Conservation (phyloP, 2,113 vertebrate species). For the Cacatua alba region DNA sequence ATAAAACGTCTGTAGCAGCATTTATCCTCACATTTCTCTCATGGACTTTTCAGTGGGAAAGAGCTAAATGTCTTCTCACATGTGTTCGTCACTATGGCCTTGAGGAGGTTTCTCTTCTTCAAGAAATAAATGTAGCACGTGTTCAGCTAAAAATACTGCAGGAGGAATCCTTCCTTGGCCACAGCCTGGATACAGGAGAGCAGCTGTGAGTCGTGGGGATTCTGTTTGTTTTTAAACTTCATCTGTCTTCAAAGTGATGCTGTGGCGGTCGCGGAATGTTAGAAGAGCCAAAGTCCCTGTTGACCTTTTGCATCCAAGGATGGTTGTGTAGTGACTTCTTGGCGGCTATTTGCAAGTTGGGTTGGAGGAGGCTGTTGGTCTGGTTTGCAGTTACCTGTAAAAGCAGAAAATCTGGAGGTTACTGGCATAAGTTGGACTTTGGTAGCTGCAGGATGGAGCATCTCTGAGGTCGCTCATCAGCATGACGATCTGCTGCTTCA, state of each 20-base stretch:
- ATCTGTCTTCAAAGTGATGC: conserved; percentile 30
- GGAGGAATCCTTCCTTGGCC: conserved; percentile 60
- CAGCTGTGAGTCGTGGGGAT: not conserved
- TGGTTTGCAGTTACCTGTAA: not conserved
- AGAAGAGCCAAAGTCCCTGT: not conserved
- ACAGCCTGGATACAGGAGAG: not conserved
- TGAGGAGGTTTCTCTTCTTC: conserved; percentile 33
- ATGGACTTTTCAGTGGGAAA: not conserved
- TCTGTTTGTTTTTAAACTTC: conserved; percentile 50
- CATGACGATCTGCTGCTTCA: not conserved
- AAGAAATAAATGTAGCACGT: not conserved
- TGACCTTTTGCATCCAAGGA: not conserved
- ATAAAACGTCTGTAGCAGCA: not conserved
- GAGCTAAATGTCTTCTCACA: not conserved
- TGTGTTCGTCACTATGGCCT: not conserved
- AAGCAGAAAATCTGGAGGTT: not conserved
- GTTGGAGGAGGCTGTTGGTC: not conserved
- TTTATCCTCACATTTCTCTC: not conserved
- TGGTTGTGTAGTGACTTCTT: not conserved
- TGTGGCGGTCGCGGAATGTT: accelerated
- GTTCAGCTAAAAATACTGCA: conserved; percentile 57
- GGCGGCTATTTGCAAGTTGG: accelerated
- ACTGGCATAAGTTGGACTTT: not conserved
- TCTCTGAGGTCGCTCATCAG: not conserved
- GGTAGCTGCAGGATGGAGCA: not conserved